A percentile compares a stretch with the other conserved stretches of the same genome.
Evolutionary conservation across 2,888 invertebrate species (phyloP).

Genomic region (Cenopis cana): DNA sequence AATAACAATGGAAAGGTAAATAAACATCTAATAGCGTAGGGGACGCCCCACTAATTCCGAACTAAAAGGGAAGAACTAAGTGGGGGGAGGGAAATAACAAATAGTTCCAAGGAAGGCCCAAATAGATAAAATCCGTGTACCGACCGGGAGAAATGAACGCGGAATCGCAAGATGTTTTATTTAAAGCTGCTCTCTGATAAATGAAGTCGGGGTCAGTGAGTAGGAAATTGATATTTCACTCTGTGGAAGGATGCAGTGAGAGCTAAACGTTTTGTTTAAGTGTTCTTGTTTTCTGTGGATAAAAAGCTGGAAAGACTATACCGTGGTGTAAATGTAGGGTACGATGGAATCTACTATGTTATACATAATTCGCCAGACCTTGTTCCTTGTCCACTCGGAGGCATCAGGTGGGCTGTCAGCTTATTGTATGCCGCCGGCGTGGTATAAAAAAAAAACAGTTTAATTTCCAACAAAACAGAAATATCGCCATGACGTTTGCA

Average conservation of each 20-base stretch:
- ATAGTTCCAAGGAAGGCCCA: constrained; percentile 63
- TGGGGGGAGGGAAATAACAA: constrained; percentile 61
- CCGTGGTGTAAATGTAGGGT: constrained; percentile 2
- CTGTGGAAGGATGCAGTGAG: constrained; percentile 55
- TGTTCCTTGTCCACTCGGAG: too few relatives aligned
- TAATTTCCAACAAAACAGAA: too few relatives aligned
- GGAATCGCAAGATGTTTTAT: constrained; percentile 56
- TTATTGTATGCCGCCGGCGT: too few relatives aligned
- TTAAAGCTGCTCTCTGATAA: constrained; percentile 61
- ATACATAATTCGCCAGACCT: neutral
- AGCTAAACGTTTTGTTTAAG: constrained; percentile 43
- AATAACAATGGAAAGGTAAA: constrained; percentile 51
- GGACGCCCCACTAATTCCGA: constrained; percentile 59
- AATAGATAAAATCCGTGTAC: constrained; percentile 62
- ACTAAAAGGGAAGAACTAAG: constrained; percentile 55
- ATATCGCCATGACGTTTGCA: too few relatives aligned
- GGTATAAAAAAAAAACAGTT: too few relatives aligned
- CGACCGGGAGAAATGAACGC: constrained; percentile 49
- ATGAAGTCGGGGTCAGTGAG: constrained; percentile 67
- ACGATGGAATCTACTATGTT: neutral
- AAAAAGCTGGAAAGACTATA: neutral
- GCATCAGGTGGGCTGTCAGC: too few relatives aligned
- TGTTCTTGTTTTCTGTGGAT: constrained; percentile 22
- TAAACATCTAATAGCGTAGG: constrained; percentile 52
- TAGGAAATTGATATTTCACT: constrained; percentile 79